Conservation (phyloP, 2,113 vertebrate genomes). For the Smithornis capensis region DNA sequence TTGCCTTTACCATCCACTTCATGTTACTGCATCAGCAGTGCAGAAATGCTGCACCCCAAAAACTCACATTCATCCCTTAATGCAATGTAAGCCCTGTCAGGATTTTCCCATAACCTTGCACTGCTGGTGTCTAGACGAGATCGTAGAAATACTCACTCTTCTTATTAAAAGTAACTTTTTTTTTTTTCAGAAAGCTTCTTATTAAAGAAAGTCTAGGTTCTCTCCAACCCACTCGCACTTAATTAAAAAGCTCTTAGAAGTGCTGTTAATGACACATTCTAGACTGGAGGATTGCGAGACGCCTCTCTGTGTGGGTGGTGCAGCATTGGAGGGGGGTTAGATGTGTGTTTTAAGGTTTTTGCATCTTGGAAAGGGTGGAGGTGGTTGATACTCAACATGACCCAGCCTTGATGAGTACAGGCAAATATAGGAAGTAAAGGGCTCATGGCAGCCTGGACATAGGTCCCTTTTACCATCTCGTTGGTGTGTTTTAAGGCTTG, state of each 20-base stretch:
- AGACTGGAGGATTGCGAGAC: slow-evolving; percentile 57
- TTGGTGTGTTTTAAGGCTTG: neutral
- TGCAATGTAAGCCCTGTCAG: neutral
- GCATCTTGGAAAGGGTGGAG: slow-evolving; percentile 38
- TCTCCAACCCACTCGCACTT: slow-evolving; percentile 59
- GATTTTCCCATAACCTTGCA: neutral
- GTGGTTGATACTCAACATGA: neutral
- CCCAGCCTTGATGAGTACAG: neutral
- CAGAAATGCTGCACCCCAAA: neutral
- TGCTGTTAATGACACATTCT: slow-evolving; percentile 62
- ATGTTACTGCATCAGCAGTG: neutral
- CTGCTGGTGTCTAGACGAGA: slow-evolving; percentile 28
- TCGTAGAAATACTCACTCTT: slow-evolving; percentile 51
- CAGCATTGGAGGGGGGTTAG: neutral
- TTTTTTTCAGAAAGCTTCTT: neutral
- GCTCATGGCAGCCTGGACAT: rapidly evolving
- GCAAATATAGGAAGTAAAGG: neutral
- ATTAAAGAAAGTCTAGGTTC: slow-evolving; percentile 64
- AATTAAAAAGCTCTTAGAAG: slow-evolving; percentile 69
- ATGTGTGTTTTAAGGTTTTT: slow-evolving; percentile 4
- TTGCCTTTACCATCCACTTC: neutral
- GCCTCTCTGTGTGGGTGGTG: slow-evolving; percentile 46
- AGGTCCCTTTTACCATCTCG: neutral
- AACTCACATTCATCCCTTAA: neutral
- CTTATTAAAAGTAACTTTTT: slow-evolving; percentile 51